Evolutionary conservation across 2,888 invertebrate species (phyloP), one percentile per base, ranked within the genome.

Genomic region (Diaperis boleti): DNA sequence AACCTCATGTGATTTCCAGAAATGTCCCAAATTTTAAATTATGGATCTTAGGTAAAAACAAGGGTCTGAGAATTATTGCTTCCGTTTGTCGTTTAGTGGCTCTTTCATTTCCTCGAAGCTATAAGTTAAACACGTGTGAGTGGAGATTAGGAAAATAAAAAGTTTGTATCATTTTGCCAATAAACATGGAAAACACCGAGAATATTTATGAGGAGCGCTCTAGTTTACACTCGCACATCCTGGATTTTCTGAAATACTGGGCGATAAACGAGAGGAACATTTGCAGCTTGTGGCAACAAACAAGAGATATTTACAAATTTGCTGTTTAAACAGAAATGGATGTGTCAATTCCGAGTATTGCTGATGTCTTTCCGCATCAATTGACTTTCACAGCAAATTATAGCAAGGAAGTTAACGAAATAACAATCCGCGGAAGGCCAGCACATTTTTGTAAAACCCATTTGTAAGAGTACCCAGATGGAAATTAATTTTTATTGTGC

Each of bases 121-220:
- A 45, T 35, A 56, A 56, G 44, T 56, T 56, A 56, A 56, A 45
- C 56, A 56, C 56, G 56, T 56, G 35, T 56, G 56, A 56, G 35
- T 35, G 56, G 56, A 56, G 56, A 56, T 56, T 56, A 56, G 44
- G 37, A 45, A 13, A 45, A 45, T 56, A 45, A 56, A 56, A 56
- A 56, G 56, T 56, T 56, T 56, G 45, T 56, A 45, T 45, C 45
- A 45, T 56, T 56, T 44, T 56, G 45, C 44, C 56, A 45, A 56
- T 56, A 56, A 56, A 56, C 56, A 54, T 54, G 54, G 31, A 54
- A 54, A 54, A 41, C 41, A 42, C 45, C 33, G 56, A 6, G 56
- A 52, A 56, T 56, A 45, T 56, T 56, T 56, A 56, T 56, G 56
- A 41, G 42, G 18, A 39, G 31, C 17, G 31, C 42, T 14, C 52